These are phyloP conservation scores for Papilio elwesi DNA, from an alignment of 2,888 invertebrate species.

Conservation along the genomic window DNA sequence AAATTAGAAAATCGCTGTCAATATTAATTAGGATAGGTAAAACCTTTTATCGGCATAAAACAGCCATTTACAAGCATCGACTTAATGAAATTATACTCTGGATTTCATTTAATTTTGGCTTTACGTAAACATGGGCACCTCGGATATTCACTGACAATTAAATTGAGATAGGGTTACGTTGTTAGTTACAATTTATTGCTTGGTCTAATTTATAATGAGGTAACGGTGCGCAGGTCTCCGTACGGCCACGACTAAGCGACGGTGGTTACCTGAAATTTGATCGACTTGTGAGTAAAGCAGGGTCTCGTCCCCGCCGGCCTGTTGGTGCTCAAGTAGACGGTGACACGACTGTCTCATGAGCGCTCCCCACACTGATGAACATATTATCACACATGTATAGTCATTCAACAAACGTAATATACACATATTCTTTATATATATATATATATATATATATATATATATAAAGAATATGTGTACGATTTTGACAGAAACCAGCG, in stretches of 20 bases:
- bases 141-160: too few relatives aligned
- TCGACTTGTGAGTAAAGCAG: constrained; percentile 80
- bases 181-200: background rate
- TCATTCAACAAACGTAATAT: background rate
- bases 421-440: too few relatives aligned
- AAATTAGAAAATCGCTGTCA: constrained; percentile 12
- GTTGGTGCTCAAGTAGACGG: constrained; percentile 82
- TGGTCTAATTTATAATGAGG: background rate
- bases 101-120: constrained; percentile 11
- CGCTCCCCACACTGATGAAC: constrained; percentile 74
- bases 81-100: constrained; percentile 2
- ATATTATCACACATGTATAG: constrained; percentile 5
- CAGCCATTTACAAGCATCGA: background rate
- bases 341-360: constrained; percentile 85
- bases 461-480: too few relatives aligned
- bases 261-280: constrained; percentile 81
- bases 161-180: background rate
- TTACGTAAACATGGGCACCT: constrained; percentile 25
- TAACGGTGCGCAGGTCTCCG: constrained; percentile 29
- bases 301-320: constrained; percentile 79
- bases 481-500: too few relatives aligned
- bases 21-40: background rate
- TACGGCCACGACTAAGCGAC: background rate
- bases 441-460: too few relatives aligned
- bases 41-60: constrained; percentile 3